phyloP scores from a whole-genome alignment of 2,888 invertebrate species.

The Aporophyla nigra region DNA sequence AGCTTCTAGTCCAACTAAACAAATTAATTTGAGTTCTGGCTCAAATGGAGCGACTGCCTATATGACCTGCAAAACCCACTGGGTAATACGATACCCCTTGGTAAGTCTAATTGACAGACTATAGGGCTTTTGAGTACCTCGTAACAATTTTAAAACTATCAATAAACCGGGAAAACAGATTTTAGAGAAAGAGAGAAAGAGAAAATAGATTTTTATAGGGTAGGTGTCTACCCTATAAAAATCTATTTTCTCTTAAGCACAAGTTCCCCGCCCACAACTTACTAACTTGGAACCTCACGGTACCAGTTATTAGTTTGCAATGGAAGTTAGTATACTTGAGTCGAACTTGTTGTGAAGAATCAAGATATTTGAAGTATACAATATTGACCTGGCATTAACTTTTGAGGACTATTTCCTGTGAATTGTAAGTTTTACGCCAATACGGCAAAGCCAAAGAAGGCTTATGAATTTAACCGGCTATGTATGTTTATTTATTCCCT shows the following conservation, averaged over 20 bases:
- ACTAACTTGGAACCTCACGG: conserved; percentile 35
- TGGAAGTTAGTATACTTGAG: conserved; percentile 43
- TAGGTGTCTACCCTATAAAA: neutral
- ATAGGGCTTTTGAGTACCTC: too few species aligned
- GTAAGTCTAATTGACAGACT: neutral
- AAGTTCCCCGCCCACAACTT: conserved; percentile 18
- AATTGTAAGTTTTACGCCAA: neutral
- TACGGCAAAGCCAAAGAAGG: neutral
- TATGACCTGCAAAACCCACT: neutral
- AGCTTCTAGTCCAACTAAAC: neutral
- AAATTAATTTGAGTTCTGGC: too few species aligned
- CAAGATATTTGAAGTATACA: conserved; percentile 16
- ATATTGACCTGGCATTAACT: conserved; percentile 11
- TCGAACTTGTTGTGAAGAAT: conserved; percentile 42
- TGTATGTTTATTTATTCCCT: neutral
- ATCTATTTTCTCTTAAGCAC: neutral
- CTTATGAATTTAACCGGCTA: neutral
- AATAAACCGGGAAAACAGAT: neutral
- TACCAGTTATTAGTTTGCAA: conserved; percentile 42
- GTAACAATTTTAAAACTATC: neutral
- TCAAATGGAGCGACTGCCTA: neutral
- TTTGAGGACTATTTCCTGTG: conserved; percentile 8
- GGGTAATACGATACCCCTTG: neutral
- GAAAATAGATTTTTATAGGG: too few species aligned
- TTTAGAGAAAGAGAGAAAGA: too few species aligned